These are phyloP conservation scores for Argya squamiceps DNA, from an alignment of 2,797 vertebrate genomes.

Conservation along the genomic window DNA sequence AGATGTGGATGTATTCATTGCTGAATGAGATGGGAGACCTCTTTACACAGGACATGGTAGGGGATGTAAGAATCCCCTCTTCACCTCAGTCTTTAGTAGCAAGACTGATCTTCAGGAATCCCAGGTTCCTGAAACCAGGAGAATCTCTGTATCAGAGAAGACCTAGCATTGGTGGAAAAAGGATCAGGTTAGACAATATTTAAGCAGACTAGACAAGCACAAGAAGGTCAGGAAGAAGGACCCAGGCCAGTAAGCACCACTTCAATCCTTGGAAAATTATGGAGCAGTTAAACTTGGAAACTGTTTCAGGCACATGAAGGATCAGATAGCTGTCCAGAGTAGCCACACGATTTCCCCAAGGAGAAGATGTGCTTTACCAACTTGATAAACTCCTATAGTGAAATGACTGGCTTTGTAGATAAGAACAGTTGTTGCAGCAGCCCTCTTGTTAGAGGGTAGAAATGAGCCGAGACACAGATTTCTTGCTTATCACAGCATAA, in stretches of 20 bases:
- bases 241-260: background rate
- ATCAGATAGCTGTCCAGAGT: background rate
- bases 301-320: background rate
- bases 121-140: background rate
- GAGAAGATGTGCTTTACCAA: background rate
- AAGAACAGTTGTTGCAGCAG: background rate
- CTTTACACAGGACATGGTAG: background rate
- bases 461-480: background rate
- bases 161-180: background rate
- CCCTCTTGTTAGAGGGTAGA: background rate
- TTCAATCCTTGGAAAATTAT: background rate
- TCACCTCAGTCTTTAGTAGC: background rate
- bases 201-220: background rate
- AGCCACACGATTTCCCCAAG: background rate
- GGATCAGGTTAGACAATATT: background rate
- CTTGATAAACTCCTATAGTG: background rate
- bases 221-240: background rate
- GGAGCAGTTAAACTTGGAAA: background rate
- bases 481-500: background rate
- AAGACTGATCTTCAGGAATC: background rate
- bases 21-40: background rate
- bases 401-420: background rate
- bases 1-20: background rate
- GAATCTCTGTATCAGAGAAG: background rate
- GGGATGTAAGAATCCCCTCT: background rate